Evolutionary conservation across 2,113 vertebrate genomes (phyloP), one percentile per base, ranked within the genome.

Genomic region (Megaptera novaeangliae): DNA sequence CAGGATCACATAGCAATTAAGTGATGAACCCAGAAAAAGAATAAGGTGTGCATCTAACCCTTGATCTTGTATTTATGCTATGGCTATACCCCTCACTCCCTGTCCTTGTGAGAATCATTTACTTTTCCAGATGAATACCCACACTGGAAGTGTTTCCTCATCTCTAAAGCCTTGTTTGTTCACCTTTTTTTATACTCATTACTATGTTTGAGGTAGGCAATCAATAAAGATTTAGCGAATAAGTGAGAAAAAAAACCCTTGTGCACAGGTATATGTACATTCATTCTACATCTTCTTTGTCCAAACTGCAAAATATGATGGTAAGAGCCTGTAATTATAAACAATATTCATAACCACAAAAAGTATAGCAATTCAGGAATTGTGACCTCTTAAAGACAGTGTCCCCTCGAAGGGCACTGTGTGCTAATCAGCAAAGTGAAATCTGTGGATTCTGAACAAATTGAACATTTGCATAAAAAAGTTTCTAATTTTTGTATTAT

Each of bases 401-500:
- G 86, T 72, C 46, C 68, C 21, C 15, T 92, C 36, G 12, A 52
- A 92, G 74, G 63, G 46, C 9, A 44, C 52, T 23, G 0, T 44
- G 78, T 91, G 64, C 69, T 95, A 46, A 97, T 96, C 83, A 72
- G 94, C 64, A 81, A 59, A 92, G 46, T 29, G 18, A 96, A 90
- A 94, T 81, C 34, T 6, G 84, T n/a, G 7, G 29, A 55, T 93
- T 97, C 90, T 59, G 64, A 95, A 96, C 39, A 77, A 97, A 97
- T 92, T 92, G 96, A 98, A 95, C 92, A 74, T 57, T 90, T 39
- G 80, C 92, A 88, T 98, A 96, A 98, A 97, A 98, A 98, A 97
- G 80, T 88, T 88, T 97, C 97, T 98, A 97, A 97, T 97, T 97
- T 98, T 97, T 97, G 36, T 92, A 96, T 95, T 97, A 97, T 98